Evolutionary conservation across 2,113 vertebrate genomes (phyloP).

Genomic region (Muscicapa adusta): DNA sequence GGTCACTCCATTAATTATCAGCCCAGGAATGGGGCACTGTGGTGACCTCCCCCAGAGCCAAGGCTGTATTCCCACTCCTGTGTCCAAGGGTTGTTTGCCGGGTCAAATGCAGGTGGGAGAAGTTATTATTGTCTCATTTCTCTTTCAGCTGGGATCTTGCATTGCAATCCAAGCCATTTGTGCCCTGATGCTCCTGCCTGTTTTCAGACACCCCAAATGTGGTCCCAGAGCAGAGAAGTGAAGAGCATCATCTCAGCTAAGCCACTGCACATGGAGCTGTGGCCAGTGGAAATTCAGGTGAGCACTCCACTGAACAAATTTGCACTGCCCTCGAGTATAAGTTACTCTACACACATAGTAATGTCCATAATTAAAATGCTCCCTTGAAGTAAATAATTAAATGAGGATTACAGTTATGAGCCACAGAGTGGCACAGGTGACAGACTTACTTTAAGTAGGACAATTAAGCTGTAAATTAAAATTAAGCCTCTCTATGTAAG

Average conservation of each 20-base stretch:
- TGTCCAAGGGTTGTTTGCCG: background rate
- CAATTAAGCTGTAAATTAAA: constrained; percentile 44
- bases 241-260: background rate
- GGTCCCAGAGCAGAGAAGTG: background rate
- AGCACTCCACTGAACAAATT: background rate
- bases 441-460: constrained; percentile 26
- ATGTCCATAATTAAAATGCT: constrained; percentile 44
- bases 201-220: background rate
- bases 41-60: background rate
- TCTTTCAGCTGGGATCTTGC: background rate
- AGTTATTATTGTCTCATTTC: background rate
- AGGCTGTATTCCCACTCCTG: fast-evolving
- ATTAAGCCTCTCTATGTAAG: background rate
- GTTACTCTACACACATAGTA: background rate
- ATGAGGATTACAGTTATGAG: constrained; percentile 35
- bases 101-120: background rate
- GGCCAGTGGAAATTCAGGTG: background rate
- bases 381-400: constrained; percentile 63
- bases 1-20: background rate
- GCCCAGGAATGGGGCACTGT: background rate
- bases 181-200: background rate
- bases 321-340: background rate
- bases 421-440: constrained; percentile 8
- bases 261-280: background rate
- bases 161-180: background rate